Conservation (phyloP, 2,888 invertebrate genomes). For the Corbicula japonica region DNA sequence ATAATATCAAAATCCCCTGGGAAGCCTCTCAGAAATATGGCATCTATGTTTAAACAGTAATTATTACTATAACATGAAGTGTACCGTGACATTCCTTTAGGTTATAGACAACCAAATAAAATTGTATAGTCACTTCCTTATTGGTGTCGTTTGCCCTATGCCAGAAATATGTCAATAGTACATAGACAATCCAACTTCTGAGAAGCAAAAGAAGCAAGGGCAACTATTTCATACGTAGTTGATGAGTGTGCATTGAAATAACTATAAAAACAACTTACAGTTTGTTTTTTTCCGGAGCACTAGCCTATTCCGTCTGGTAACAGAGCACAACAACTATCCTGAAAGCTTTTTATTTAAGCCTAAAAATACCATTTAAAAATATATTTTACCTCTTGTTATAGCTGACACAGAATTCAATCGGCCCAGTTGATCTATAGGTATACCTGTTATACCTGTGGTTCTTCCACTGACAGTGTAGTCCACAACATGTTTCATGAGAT, state of each 20-base stretch:
- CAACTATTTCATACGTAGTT: background rate
- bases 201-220: background rate
- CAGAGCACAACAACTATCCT: background rate
- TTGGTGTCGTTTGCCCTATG: background rate
- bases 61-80: conserved; percentile 2
- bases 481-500: conserved; percentile 28
- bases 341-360: background rate
- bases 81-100: conserved; percentile 4
- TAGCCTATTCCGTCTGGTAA: conserved; percentile 4
- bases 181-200: background rate
- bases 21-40: too few species aligned
- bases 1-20: too few species aligned
- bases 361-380: conserved; percentile 2
- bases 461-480: conserved; percentile 26
- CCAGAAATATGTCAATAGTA: conserved; percentile 2
- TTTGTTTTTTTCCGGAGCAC: background rate
- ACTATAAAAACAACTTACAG: conserved; percentile 2
- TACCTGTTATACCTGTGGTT: background rate
- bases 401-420: conserved; percentile 15
- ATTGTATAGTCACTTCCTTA: conserved; percentile 2
- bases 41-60: conserved; percentile 4
- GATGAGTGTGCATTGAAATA: conserved; percentile 2
- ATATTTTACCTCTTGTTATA: conserved; percentile 31
- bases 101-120: conserved; percentile 4
- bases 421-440: conserved; percentile 4